These are phyloP conservation scores for Epinephelus malabaricus DNA, from an alignment of 2,797 vertebrate species.

Conservation along the genomic window DNA sequence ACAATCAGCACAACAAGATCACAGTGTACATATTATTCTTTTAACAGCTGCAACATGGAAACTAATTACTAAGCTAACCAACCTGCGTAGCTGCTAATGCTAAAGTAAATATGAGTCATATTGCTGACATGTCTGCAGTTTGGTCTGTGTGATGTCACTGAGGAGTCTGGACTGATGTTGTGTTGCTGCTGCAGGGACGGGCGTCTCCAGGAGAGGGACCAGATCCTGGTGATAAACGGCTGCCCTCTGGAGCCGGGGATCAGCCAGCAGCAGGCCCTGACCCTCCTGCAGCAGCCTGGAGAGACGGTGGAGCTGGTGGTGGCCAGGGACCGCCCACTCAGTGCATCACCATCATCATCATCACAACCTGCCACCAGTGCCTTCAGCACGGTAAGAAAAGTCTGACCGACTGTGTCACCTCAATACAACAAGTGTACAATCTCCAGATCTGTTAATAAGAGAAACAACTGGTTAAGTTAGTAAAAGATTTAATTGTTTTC, in stretches of 20 bases:
- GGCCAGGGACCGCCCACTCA: constrained; percentile 82
- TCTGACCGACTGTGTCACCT: background rate
- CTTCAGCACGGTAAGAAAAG: constrained; percentile 82
- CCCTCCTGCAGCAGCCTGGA: constrained; percentile 91
- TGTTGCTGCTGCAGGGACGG: constrained; percentile 87
- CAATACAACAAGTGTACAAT: background rate
- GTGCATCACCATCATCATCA: background rate
- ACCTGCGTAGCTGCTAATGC: background rate
- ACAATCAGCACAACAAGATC: too few species aligned
- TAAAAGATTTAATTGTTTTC: background rate
- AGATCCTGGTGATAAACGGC: constrained; percentile 94
- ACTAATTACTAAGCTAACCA: background rate
- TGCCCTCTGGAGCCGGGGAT: constrained; percentile 90
- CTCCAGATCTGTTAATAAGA: background rate
- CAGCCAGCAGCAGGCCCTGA: constrained; percentile 93
- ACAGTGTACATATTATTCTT: too few species aligned
- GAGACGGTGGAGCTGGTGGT: constrained; percentile 91
- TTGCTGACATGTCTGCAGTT: background rate
- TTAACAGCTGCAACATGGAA: too few species aligned
- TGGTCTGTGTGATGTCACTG: background rate
- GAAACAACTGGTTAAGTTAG: background rate
- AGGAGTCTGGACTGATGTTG: background rate
- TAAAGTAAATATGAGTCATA: background rate
- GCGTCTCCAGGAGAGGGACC: constrained; percentile 92
- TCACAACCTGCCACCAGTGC: constrained; percentile 38